Evolutionary conservation across 2,113 vertebrate genomes (phyloP), one percentile per base, ranked within the genome.

Genomic region (Callaeas wilsoni): DNA sequence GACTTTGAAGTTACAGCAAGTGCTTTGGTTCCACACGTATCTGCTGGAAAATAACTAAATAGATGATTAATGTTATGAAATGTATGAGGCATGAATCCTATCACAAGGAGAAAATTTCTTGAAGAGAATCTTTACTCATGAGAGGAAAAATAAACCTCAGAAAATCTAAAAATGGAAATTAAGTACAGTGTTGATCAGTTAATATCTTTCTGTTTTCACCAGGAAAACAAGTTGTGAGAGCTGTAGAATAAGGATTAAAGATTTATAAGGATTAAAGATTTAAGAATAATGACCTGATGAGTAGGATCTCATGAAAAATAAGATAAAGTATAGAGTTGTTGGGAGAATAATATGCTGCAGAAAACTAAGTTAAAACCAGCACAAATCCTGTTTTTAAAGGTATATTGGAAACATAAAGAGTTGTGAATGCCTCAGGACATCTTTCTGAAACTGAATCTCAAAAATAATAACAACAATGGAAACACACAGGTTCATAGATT

Each of bases 401-500:
- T 46, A 42, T 6, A 9, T 26, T 16, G 17, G 26, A 82, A 90
- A 55, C 19, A 60, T 56, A 63, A 49, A 55, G 37, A 69, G n/a
- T 84, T 79, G 7, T 52, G 18, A 73, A 39, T 57, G 19, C 10
- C 25, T 63, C 17, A 55, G 20, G 23, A 37, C 7, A 50, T 26
- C 4, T 55, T 86, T 46, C 46, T 46, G 39, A 42, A 75, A 53
- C 22, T 9, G 6, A 59, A 42, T 59, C 84, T 92, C 22, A 75
- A 55, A 74, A 50, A 47, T 29, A 52, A 29, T 4, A 55, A 7
- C 4, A 68, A 2, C 14, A 70, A 25, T 6, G 4, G 19, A 70
- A 82, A n/a, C 16, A 30, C 1, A 2, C 16, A 53, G 19, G 2
- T 8, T 13, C 6, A 10, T 3, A 79, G 7, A 47, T 29, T 3